Evolutionary conservation across 2,113 vertebrate genomes (phyloP), one percentile per base, ranked within the genome.

Genomic region (Saccopteryx leptura): DNA sequence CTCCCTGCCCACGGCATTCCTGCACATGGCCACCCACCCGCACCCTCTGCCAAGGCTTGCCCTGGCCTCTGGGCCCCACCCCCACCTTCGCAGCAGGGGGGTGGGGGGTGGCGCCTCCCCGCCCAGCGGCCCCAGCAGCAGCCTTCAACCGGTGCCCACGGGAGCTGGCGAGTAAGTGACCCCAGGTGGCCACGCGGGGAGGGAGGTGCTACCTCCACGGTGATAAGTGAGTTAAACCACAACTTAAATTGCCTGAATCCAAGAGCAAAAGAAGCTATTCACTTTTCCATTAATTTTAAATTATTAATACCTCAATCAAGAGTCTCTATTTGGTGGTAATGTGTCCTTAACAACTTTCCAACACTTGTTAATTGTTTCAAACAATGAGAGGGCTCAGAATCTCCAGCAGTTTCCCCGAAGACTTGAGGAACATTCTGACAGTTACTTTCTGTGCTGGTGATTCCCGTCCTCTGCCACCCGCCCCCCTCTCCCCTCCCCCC

Each of bases 331-430:
- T 39, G 74, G 23, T 13, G 15, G 54, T 50, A 23, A 46, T 24
- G 28, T 69, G 74, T 95, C 74, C 78, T 74, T 81, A 90, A 81
- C 69, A 68, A 56, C 66, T 88, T 85, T 26, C 72, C 85, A 71
- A 23, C 56, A 48, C 26, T 24, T 50, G 54, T 6, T 48, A 74
- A 26, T n/a, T 72, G 48, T 46, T 92, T 12, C 6, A n/a, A 80
- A 24, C n/a, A 23, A 28, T 1, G 33, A 46, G 61, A n/a, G 14
- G 60, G 50, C 21, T 81, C 61, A 58, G 58, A 63, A 17, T 58
- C 54, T 31, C 11, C 28, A 0, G 21, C 50, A 52, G 31, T 18
- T 54, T 50, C 85, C 31, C 28, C 54, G 5, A 33, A 60, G 80
- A 21, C 13, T 1, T 15, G 10, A 46, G 46, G 26, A 86, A 18